phyloP scores from a whole-genome alignment of 1,140 invertebrate species.

The Pseudomyrmex concolor region DNA sequence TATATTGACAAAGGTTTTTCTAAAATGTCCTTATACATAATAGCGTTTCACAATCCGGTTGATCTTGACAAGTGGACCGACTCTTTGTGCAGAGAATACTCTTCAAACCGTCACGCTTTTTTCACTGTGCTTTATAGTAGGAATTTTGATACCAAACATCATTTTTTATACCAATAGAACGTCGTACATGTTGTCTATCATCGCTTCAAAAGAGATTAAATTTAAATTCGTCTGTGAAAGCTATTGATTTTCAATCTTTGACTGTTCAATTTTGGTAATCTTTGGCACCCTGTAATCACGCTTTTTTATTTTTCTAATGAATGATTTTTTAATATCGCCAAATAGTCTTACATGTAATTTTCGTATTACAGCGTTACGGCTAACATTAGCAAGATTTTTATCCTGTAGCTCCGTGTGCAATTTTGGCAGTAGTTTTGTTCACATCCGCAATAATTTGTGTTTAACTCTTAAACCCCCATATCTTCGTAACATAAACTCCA shows the following conservation, averaged over 20 bases:
- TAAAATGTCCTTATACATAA: conserved; percentile 4
- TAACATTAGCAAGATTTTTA: conserved; percentile 59
- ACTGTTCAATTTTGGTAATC: conserved; percentile 10
- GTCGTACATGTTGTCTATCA: conserved; percentile 13
- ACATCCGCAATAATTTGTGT: conserved; percentile 49
- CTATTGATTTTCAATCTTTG: conserved; percentile 15
- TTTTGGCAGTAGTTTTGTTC: conserved; percentile 52
- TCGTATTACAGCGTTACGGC: conserved; percentile 51
- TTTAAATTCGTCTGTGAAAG: conserved; percentile 57
- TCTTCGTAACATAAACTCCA: too few species aligned
- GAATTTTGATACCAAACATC: not conserved
- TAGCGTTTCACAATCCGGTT: not conserved
- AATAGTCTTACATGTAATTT: conserved; percentile 42
- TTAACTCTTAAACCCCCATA: too few species aligned
- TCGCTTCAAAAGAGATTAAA: conserved; percentile 29
- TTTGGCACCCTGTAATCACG: not conserved
- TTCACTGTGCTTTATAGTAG: not conserved
- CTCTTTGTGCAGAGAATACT: not conserved
- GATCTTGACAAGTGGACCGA: not conserved
- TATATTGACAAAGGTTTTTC: not conserved
- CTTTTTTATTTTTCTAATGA: conserved; percentile 27
- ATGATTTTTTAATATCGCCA: not conserved
- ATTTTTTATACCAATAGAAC: conserved; percentile 4
- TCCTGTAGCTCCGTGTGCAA: conserved; percentile 50
- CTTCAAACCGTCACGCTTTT: not conserved